Evolutionary conservation across 1,140 invertebrate genomes (phyloP).

Genomic region (Cheumatopsyche charites): DNA sequence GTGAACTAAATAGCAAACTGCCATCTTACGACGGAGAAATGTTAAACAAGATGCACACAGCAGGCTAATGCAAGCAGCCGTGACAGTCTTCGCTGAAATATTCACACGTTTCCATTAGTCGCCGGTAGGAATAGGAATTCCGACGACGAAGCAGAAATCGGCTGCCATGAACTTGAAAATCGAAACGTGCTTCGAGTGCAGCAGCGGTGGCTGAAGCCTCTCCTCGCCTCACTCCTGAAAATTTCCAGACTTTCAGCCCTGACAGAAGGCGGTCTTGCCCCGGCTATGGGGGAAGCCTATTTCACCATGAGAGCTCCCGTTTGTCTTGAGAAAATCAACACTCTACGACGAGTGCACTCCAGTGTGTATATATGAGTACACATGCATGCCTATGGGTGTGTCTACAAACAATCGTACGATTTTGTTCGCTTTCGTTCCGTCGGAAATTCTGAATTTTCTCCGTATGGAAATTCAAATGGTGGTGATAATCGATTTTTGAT

Average conservation of each 20-base stretch:
- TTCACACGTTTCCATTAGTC: conserved; percentile 48
- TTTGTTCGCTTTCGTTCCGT: too few relatives aligned
- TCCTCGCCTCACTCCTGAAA: not conserved
- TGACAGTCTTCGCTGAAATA: conserved; percentile 41
- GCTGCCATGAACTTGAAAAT: conserved; percentile 49
- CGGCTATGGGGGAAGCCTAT: conserved; percentile 6
- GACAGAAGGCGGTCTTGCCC: not conserved
- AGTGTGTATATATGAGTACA: not conserved
- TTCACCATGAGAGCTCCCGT: conserved; percentile 12
- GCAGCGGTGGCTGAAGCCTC: not conserved
- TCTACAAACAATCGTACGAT: too few relatives aligned
- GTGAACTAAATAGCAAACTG: too few relatives aligned
- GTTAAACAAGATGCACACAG: not conserved
- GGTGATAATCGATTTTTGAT: too few relatives aligned
- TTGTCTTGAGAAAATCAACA: conserved; percentile 27
- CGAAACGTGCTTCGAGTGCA: conserved; percentile 45
- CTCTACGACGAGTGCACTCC: conserved; percentile 14
- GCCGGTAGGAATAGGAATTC: conserved; percentile 28
- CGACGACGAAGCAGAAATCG: conserved; percentile 33
- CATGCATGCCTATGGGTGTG: too few relatives aligned
- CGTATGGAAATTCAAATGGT: too few relatives aligned
- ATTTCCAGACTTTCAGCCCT: not conserved
- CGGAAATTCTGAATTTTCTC: too few relatives aligned
- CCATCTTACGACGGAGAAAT: too few relatives aligned
- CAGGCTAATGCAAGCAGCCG: conserved; percentile 5